Evolutionary conservation across 2,888 invertebrate genomes (phyloP).

Genomic region (Drosophila prolongata): DNA sequence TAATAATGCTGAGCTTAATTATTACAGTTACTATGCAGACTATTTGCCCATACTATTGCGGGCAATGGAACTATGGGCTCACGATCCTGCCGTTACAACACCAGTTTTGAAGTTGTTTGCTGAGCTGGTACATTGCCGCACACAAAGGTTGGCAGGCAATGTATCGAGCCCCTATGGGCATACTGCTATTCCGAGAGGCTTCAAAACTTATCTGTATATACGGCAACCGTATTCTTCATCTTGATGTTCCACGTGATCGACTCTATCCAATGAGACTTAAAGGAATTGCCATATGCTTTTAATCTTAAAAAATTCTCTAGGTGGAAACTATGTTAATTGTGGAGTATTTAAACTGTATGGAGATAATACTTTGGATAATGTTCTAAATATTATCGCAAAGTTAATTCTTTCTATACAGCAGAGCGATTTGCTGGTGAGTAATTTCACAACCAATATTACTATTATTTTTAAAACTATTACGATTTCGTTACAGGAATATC

Average conservation of each 20-base stretch:
- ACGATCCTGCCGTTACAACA: slow-evolving; percentile 96
- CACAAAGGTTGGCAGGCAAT: slow-evolving; percentile 98
- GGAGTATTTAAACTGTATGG: slow-evolving; percentile 98
- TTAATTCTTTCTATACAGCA: slow-evolving; percentile 96
- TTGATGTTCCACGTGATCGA: slow-evolving; percentile 96
- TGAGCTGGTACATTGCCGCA: slow-evolving; percentile 98
- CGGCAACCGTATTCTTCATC: slow-evolving; percentile 95
- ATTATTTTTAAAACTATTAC: not conserved
- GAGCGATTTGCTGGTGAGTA: slow-evolving; percentile 93
- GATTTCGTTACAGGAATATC: slow-evolving; percentile 91
- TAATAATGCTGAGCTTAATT: not conserved
- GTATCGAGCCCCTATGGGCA: slow-evolving; percentile 99
- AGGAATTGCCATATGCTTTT: slow-evolving; percentile 98
- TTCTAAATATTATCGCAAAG: slow-evolving; percentile 97
- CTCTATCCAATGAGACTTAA: slow-evolving; percentile 97
- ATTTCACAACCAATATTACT: not conserved
- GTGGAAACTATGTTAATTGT: slow-evolving; percentile 98
- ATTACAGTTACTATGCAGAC: slow-evolving; percentile 94
- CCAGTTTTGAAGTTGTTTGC: slow-evolving; percentile 97
- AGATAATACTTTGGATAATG: slow-evolving; percentile 98
- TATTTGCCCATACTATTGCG: slow-evolving; percentile 96
- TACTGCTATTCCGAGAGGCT: slow-evolving; percentile 97
- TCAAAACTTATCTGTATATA: slow-evolving; percentile 98
- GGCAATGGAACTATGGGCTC: slow-evolving; percentile 97
- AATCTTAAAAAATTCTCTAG: slow-evolving; percentile 97